These are phyloP conservation scores for Gadus chalcogrammus DNA, from an alignment of 2,113 vertebrate species.

Conservation along the genomic window DNA sequence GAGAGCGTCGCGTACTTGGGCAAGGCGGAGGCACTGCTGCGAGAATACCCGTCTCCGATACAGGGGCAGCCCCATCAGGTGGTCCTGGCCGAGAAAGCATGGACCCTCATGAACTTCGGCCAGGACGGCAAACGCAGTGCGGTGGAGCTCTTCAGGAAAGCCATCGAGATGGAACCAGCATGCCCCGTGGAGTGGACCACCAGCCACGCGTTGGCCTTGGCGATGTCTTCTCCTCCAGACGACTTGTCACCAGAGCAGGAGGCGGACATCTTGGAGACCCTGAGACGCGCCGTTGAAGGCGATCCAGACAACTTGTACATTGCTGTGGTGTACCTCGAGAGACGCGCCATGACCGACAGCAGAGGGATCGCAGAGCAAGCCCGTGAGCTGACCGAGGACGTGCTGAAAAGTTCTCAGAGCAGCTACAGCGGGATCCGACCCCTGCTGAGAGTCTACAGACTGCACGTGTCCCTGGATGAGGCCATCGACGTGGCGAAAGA, in stretches of 20 bases:
- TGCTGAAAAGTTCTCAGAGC: conserved; percentile 39
- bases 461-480: conserved; percentile 35
- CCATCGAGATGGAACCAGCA: conserved; percentile 56
- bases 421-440: conserved; percentile 49
- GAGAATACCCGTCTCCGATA: conserved; percentile 33
- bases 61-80: conserved; percentile 50
- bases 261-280: conserved; percentile 8
- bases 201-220: conserved; percentile 17
- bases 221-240: background rate
- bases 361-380: conserved; percentile 4
- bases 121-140: conserved; percentile 5
- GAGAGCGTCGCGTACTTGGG: conserved; percentile 32
- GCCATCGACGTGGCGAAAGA: conserved; percentile 49
- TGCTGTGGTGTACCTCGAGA: background rate
- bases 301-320: conserved; percentile 49
- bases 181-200: conserved; percentile 47
- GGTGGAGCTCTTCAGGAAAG: conserved; percentile 48
- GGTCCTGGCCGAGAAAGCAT: conserved; percentile 59
- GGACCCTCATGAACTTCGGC: conserved; percentile 59
- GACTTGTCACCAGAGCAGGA: background rate
- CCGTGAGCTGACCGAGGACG: conserved; percentile 27
- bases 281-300: conserved; percentile 26
- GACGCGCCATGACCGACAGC: background rate
- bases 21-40: conserved; percentile 26
- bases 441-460: conserved; percentile 36